Conservation (phyloP, 1,140 invertebrate species). For the Drusus annulatus region DNA sequence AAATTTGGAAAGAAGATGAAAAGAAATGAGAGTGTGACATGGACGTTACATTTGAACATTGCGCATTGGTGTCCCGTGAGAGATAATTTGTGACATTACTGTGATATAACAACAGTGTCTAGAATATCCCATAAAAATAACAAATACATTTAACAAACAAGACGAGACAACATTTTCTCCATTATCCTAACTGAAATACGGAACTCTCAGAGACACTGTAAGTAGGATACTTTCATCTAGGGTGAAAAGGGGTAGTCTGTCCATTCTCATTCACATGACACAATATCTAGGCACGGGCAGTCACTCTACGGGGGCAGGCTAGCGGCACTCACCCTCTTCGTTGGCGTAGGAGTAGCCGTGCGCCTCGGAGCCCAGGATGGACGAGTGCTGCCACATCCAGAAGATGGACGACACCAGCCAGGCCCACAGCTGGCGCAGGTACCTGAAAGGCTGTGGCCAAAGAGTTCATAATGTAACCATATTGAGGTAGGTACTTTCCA, state of each 20-base stretch:
- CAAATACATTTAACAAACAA: constrained; percentile 18
- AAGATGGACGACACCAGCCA: constrained; percentile 51
- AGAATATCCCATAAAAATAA: constrained; percentile 12
- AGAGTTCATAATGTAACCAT: background rate
- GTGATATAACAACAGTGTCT: constrained; percentile 33
- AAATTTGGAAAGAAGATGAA: background rate
- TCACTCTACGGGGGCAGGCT: background rate
- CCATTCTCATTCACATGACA: constrained; percentile 41
- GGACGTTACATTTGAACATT: background rate
- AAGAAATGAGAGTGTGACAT: background rate
- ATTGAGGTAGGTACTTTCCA: too few relatives aligned
- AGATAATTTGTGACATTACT: background rate
- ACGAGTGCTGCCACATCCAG: constrained; percentile 52
- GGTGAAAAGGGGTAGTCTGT: constrained; percentile 24
- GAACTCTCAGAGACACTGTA: too few relatives aligned
- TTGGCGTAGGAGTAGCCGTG: constrained; percentile 52
- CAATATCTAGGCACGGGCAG: constrained; percentile 23
- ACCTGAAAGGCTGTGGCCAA: constrained; percentile 53
- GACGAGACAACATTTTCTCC: background rate
- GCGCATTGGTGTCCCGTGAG: constrained; percentile 5
- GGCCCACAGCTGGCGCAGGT: constrained; percentile 45
- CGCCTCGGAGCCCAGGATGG: constrained; percentile 29
- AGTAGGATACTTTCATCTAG: constrained; percentile 24
- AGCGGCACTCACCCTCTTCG: constrained; percentile 54
- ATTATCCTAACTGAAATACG: constrained; percentile 16